Conservation (phyloP, 1,140 invertebrate species). For the Aphaenogaster ashmeadi region DNA sequence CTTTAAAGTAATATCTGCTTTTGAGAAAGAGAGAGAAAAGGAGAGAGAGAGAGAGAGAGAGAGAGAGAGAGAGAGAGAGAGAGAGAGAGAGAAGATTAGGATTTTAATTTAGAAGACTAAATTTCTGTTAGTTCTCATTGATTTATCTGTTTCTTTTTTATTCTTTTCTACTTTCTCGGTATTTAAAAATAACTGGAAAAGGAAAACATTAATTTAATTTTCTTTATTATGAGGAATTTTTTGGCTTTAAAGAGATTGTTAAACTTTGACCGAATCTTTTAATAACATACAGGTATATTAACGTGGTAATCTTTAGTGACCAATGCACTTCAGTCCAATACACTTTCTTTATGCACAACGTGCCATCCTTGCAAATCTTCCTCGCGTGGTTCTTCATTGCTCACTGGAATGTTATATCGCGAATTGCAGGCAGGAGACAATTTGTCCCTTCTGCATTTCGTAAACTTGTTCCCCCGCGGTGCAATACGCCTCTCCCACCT, state of each 20-base stretch:
- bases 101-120: constrained; percentile 8
- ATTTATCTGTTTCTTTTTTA: background rate
- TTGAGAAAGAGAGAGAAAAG: background rate
- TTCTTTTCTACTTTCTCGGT: background rate
- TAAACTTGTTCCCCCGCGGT: constrained; percentile 62
- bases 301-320: constrained; percentile 19
- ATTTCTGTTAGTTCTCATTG: background rate
- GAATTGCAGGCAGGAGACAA: constrained; percentile 64
- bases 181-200: background rate
- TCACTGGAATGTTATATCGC: constrained; percentile 45
- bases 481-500: constrained; percentile 35
- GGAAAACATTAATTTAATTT: background rate
- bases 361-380: background rate
- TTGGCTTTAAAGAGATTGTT: background rate
- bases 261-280: background rate
- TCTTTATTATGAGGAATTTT: background rate
- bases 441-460: constrained; percentile 71
- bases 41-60: too few relatives aligned
- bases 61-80: background rate
- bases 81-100: background rate
- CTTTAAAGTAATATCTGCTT: background rate
- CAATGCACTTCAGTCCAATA: background rate
- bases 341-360: constrained; percentile 32
- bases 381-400: constrained; percentile 6
- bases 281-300: background rate